Evolutionary conservation across 2,113 vertebrate genomes (phyloP), one percentile per base, ranked within the genome.

Genomic region (Ceyx margarethae): DNA sequence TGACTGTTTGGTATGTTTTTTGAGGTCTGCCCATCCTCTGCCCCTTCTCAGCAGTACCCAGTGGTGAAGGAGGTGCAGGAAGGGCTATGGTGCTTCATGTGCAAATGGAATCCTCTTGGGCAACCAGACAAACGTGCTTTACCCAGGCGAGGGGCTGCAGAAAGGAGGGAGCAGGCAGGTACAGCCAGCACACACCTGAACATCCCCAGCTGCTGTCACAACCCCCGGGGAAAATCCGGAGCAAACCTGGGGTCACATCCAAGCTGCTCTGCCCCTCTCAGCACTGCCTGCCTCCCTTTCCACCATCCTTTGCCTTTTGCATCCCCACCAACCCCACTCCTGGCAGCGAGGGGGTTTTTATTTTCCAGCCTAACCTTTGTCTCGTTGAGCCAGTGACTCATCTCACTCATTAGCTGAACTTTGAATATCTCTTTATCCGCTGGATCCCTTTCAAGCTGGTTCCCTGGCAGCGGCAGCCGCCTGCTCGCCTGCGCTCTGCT

Each of bases 351-450:
- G 53, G 53, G 37, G 56, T 92, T 94, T 96, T 75, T 87, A 81
- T 96, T 96, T 97, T 82, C 66, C 89, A 83, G 84, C 90, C 97
- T 95, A 89, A 60, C 91, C 95, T 96, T 95, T 86, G 71, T 96
- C 97, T 98, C 86, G 97, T 96, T 94, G 96, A 97, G 97, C 91
- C 91, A 46, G 51, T 98, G 97, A 98, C 85, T 98, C 98, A 98
- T 94, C 95, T 84, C 81, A 33, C 94, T 98, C 97, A 97, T 98
- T 96, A 97, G 95, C 62, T 71, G 93, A 94, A 95, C 96, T 95
- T 96, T 96, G 95, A 97, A 96, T 95, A 95, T 94, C 92, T 97
- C 95, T 93, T 97, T 90, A 92, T 92, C 96, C 94, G 45, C 94
- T 97, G 94, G 89, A 97, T 97, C 92, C 69, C 92, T 97, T 96